A percentile compares a stretch with the other conserved stretches of the same genome.
Evolutionary conservation across 2,888 invertebrate genomes (phyloP).

Genomic region (Gari tellinella): DNA sequence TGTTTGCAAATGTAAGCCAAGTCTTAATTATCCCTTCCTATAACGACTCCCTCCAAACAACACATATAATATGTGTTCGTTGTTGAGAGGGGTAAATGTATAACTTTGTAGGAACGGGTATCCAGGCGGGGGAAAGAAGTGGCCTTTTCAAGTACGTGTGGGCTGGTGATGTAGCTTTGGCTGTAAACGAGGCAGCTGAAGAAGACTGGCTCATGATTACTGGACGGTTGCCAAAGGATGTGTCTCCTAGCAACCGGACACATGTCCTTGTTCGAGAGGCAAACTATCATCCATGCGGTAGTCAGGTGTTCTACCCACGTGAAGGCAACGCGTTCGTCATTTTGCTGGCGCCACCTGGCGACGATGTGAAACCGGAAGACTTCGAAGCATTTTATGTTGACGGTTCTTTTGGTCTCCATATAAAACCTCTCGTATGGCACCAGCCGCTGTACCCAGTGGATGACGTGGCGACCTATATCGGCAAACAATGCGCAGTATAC

Average conservation of each 20-base stretch:
- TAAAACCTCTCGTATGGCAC: constrained; percentile 63
- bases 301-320: constrained; percentile 51
- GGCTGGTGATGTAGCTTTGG: constrained; percentile 46
- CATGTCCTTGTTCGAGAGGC: constrained; percentile 57
- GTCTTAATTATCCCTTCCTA: too few relatives aligned
- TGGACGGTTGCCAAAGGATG: constrained; percentile 50
- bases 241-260: constrained; percentile 32
- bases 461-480: constrained; percentile 43
- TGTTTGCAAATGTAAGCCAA: too few relatives aligned
- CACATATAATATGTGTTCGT: too few relatives aligned
- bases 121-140: constrained; percentile 38
- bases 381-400: constrained; percentile 67
- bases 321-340: constrained; percentile 37
- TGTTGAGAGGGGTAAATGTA: too few relatives aligned
- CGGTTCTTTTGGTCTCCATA: constrained; percentile 64
- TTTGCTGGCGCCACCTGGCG: constrained; percentile 58
- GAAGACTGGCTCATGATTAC: constrained; percentile 32
- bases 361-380: constrained; percentile 59
- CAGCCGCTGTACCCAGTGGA: constrained; percentile 57
- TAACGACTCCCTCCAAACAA: too few relatives aligned
- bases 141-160: constrained; percentile 55
- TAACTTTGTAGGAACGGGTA: constrained; percentile 46
- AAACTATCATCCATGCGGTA: constrained; percentile 65
- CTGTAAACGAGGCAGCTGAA: constrained; percentile 50
- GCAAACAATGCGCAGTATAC: constrained; percentile 57